Percentiles rank a stretch among this genome's conserved stretches.
phyloP scores from a whole-genome alignment of 2,797 vertebrate species.

The Chiloscyllium punctatum region DNA sequence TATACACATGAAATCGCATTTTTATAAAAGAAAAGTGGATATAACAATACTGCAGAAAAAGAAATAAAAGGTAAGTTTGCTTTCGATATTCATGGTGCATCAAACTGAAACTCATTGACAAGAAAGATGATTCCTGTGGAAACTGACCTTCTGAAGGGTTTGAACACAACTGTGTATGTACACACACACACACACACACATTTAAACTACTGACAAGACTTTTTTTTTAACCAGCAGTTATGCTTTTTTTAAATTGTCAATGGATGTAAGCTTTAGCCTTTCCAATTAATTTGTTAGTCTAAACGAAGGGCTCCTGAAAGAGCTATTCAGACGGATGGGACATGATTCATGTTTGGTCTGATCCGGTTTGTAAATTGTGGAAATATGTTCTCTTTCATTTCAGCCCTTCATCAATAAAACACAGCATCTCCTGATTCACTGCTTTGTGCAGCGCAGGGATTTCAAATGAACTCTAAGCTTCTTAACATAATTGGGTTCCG shows the following conservation, averaged over 20 bases:
- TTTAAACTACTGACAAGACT: neutral
- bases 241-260: neutral
- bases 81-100: neutral
- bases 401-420: neutral
- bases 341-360: neutral
- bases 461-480: constrained; percentile 30
- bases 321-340: neutral
- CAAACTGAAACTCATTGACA: neutral
- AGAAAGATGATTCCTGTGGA: neutral
- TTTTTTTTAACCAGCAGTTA: neutral
- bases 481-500: constrained; percentile 31
- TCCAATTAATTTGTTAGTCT: neutral
- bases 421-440: neutral
- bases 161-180: neutral
- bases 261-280: neutral
- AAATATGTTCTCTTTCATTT: constrained; percentile 15
- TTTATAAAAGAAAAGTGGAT: neutral
- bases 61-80: neutral
- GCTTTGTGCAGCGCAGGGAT: constrained; percentile 3
- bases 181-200: neutral
- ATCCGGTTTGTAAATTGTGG: constrained; percentile 19
- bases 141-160: neutral
- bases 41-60: neutral
- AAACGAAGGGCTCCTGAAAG: neutral
- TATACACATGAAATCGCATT: neutral